phyloP scores from a whole-genome alignment of 92 coral and sea anemone genomes.

The Meandrina meandrites region DNA sequence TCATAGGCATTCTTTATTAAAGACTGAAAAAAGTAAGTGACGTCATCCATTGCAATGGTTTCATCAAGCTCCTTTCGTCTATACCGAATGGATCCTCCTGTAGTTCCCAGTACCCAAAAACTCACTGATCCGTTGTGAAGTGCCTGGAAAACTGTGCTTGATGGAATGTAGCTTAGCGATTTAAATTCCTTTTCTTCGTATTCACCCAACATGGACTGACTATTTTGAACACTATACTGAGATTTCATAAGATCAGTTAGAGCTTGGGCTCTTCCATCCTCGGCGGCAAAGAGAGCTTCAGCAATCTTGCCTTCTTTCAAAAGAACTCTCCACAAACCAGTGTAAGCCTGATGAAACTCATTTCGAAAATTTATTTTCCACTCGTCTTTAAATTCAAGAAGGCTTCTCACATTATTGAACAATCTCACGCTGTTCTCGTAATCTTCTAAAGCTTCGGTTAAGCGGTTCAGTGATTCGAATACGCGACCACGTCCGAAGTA shows the following conservation, averaged over 20 bases:
- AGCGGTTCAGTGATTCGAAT: too few relatives aligned
- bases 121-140: too few relatives aligned
- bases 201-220: neutral
- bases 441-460: neutral
- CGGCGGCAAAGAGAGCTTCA: neutral
- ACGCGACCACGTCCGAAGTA: neutral
- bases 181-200: neutral
- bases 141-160: neutral
- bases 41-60: neutral
- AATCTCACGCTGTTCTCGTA: neutral
- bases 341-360: neutral
- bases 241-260: too few relatives aligned
- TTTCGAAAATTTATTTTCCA: slow-evolving; percentile 10
- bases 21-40: neutral
- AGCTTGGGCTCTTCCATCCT: neutral
- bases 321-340: neutral
- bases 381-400: neutral
- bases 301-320: neutral
- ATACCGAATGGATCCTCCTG: neutral
- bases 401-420: neutral
- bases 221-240: too few relatives aligned
- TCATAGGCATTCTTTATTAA: neutral
- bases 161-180: neutral
- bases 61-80: neutral
- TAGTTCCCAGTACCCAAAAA: neutral